These are phyloP conservation scores for Nemotelus nigrinus DNA, from an alignment of 2,888 invertebrate species.

Conservation along the genomic window DNA sequence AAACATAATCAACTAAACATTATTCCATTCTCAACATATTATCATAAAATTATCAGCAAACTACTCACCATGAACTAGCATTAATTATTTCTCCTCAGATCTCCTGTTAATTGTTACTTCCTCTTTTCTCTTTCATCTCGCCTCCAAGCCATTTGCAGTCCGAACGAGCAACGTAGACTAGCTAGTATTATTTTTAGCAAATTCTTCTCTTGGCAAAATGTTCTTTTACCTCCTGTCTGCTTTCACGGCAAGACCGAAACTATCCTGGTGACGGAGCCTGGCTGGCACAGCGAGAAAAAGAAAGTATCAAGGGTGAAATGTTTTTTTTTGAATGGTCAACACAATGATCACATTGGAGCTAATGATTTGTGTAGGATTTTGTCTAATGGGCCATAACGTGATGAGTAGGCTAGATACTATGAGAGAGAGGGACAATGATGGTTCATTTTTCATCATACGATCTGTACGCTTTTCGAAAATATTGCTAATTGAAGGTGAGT, in stretches of 20 bases:
- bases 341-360: constrained; percentile 16
- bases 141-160: no score
- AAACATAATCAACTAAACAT: no score
- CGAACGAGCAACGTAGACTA: no score
- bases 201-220: no score
- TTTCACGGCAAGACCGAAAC: not conserved
- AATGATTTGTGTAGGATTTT: constrained; percentile 41
- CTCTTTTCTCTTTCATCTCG: no score
- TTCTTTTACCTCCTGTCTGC: no score
- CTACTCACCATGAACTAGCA: no score
- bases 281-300: not conserved
- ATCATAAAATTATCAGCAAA: no score
- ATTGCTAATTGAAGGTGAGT: constrained; percentile 35
- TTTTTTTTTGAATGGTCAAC: constrained; percentile 10
- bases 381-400: constrained; percentile 34
- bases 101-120: no score
- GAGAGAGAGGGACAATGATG: not conserved
- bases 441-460: not conserved
- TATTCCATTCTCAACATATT: no score
- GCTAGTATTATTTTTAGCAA: no score
- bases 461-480: not conserved
- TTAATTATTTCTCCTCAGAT: no score
- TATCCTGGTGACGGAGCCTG: not conserved
- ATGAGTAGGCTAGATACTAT: not conserved
- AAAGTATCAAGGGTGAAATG: constrained; percentile 3